Evolutionary conservation across 2,113 vertebrate genomes (phyloP).

Genomic region (Ailurus styani): DNA sequence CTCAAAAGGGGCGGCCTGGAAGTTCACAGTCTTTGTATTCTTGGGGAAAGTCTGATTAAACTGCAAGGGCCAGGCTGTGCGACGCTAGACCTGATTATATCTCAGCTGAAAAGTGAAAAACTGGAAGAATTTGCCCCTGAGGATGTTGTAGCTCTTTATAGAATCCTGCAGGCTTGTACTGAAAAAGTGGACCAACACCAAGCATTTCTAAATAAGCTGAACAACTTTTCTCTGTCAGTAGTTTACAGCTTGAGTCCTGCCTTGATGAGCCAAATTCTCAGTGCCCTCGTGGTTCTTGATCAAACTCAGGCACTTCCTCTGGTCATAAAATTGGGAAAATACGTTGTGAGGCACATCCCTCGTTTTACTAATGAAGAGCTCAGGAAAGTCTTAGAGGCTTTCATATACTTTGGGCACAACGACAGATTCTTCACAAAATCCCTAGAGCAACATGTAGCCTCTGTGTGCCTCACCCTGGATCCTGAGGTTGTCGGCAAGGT

Average conservation of each 20-base stretch:
- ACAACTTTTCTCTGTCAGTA: conserved; percentile 73
- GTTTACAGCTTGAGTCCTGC: conserved; percentile 79
- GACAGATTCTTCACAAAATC: conserved; percentile 85
- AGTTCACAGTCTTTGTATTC: conserved; percentile 80
- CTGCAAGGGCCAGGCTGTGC: conserved; percentile 74
- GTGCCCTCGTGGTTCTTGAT: conserved; percentile 82
- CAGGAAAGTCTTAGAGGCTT: conserved; percentile 83
- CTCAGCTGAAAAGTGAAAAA: conserved; percentile 77
- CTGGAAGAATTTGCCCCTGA: conserved; percentile 78
- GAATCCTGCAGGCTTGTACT: conserved; percentile 78
- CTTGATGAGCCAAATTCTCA: conserved; percentile 82
- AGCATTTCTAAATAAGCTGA: conserved; percentile 85
- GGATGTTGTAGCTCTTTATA: conserved; percentile 84
- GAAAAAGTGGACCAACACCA: conserved; percentile 74
- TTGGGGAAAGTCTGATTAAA: conserved; percentile 85
- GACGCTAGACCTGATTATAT: conserved; percentile 80
- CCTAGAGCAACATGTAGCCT: conserved; percentile 82
- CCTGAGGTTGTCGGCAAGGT: conserved; percentile 84
- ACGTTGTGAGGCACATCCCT: conserved; percentile 81
- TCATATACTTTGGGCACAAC: conserved; percentile 86
- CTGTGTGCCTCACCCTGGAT: conserved; percentile 76
- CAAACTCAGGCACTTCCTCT: conserved; percentile 85
- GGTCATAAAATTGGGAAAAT: conserved; percentile 86
- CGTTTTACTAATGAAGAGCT: conserved; percentile 87
- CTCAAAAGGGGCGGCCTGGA: conserved; percentile 79